Evolutionary conservation across 2,113 vertebrate genomes (phyloP), one percentile per base, ranked within the genome.

Genomic region (Lampris incognitus): DNA sequence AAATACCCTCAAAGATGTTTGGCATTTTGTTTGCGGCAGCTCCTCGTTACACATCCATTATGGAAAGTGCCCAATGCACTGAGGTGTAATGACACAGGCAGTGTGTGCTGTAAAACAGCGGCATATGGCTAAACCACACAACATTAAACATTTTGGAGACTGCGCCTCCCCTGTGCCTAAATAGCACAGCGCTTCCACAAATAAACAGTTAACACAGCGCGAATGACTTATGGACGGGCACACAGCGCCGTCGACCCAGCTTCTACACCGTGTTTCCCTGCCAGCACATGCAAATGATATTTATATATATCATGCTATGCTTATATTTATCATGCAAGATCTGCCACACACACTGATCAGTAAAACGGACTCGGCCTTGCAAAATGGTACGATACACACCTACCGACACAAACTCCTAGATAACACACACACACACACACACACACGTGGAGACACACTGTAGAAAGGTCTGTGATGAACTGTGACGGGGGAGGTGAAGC

Each of bases 71-170:
- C 85, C 90, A 91, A 88, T 84, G 81, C 91, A 87, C 86, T 72
- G 60, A 83, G 89, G 83, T 91, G 92, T 92, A 92, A 92, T 92
- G 89, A 91, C 87, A 94, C 88, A 92, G 87, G 83, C 89, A 82
- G 69, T 80, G 87, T 82, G 87, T 74, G 77, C 88, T 91, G 90
- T 92, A 92, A 92, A 91, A 88, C 89, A 86, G 86, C 79, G 79
- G 88, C 93, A 95, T 94, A 95, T 94, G 93, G 92, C 86, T 85
- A 84, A 92, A 95, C 88, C 92, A 93, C 92, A 94, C 90, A 92
- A 93, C 91, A 94, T 95, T 94, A 94, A 92, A 87, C 91, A 92
- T 92, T 89, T 89, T 90, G 89, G 91, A 92, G 86, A 82, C 70
- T 70, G 79, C 74, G 82, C 87, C 85, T 93, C 92, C 91, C 90